A percentile compares a stretch with the other conserved stretches of the same genome.
These are phyloP conservation scores for Dilophus febrilis DNA, from an alignment of 2,888 invertebrate genomes.

Conservation along the genomic window DNA sequence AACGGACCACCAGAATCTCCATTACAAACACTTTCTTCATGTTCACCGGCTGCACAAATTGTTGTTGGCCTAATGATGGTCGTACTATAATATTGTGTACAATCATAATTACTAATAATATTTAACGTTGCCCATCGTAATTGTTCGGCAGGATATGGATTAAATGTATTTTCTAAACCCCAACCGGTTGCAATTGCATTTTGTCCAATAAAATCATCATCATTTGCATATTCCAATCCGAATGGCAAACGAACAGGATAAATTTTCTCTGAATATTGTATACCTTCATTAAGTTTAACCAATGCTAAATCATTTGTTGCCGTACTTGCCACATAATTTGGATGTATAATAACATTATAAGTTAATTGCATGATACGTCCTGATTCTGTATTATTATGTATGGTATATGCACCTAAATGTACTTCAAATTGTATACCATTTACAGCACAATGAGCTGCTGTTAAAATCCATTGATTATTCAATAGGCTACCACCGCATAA, in stretches of 20 bases:
- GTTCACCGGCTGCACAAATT: slow-evolving; percentile 25
- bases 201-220: slow-evolving; percentile 17
- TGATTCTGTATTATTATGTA: slow-evolving; percentile 17
- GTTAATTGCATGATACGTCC: slow-evolving; percentile 21
- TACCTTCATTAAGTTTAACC: slow-evolving; percentile 20
- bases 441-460: slow-evolving; percentile 25
- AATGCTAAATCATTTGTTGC: slow-evolving; percentile 27
- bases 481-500: slow-evolving; percentile 27
- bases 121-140: slow-evolving; percentile 26
- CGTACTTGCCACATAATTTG: slow-evolving; percentile 19
- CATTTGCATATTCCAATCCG: background rate
- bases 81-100: slow-evolving; percentile 20
- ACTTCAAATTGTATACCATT: slow-evolving; percentile 25
- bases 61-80: slow-evolving; percentile 21
- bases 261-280: slow-evolving; percentile 20
- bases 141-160: slow-evolving; percentile 18
- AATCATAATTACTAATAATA: slow-evolving; percentile 24
- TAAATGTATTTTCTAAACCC: slow-evolving; percentile 17
- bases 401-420: slow-evolving; percentile 24
- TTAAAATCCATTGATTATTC: slow-evolving; percentile 24
- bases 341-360: slow-evolving; percentile 24
- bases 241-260: slow-evolving; percentile 19
- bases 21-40: slow-evolving; percentile 24
- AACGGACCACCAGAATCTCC: slow-evolving; percentile 29
- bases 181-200: slow-evolving; percentile 27